Evolutionary conservation across 37 sponge, comb jelly and placozoan species (phyloP).

Genomic region (Haliclona indistincta): DNA sequence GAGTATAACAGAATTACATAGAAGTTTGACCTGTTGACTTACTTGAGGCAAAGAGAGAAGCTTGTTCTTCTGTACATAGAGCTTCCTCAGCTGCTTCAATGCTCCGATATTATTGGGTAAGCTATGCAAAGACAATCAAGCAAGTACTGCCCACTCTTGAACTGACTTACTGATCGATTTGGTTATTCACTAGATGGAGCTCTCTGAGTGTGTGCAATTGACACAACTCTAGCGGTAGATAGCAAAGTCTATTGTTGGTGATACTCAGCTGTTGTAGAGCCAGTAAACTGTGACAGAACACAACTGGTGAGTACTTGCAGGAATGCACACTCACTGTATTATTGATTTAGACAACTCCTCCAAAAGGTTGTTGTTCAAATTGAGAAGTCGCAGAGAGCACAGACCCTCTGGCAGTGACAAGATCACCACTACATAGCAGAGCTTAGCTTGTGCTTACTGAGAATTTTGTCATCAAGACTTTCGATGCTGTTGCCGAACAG

Average conservation of each 20-base stretch:
- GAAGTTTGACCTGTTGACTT: not conserved
- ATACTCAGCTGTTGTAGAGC: slow-evolving; percentile 39
- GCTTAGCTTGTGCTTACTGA: slow-evolving; percentile 21
- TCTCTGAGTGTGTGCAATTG: slow-evolving; percentile 33
- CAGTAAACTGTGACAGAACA: slow-evolving; percentile 22
- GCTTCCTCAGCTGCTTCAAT: slow-evolving; percentile 34
- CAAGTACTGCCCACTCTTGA: not conserved
- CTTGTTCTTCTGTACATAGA: slow-evolving; percentile 57
- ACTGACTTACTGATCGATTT: too few relatives aligned
- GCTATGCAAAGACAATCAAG: not conserved
- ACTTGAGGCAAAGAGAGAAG: slow-evolving; percentile 35
- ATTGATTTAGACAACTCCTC: slow-evolving; percentile 20
- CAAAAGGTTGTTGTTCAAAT: slow-evolving; percentile 50
- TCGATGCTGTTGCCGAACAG: slow-evolving; percentile 43
- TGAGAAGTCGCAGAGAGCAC: slow-evolving; percentile 19
- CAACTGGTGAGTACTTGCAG: too few relatives aligned
- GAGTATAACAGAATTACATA: not conserved
- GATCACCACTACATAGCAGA: not conserved
- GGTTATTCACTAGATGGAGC: slow-evolving; percentile 50
- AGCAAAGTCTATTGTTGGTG: slow-evolving; percentile 24
- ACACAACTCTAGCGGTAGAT: slow-evolving; percentile 38
- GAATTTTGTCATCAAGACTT: slow-evolving; percentile 16
- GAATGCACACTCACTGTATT: not conserved
- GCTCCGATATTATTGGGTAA: slow-evolving; percentile 37
- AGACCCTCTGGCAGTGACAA: slow-evolving; percentile 17